phyloP scores from a whole-genome alignment of 1,140 invertebrate genomes.

The Battus philenor region DNA sequence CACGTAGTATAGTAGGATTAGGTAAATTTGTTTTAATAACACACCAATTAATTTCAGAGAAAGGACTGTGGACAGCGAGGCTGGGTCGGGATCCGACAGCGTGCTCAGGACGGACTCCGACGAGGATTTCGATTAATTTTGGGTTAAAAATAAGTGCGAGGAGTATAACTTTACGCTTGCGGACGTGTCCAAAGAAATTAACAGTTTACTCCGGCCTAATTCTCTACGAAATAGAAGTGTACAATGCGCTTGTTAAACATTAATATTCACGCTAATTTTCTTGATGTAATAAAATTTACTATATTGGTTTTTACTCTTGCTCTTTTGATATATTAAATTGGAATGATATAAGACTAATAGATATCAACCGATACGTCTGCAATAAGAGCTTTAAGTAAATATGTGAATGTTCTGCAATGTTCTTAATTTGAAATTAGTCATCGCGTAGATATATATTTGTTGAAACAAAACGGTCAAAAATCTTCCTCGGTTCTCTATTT shows the following conservation, averaged over 20 bases:
- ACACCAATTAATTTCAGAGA: too few species aligned
- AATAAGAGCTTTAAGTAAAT: slow-evolving; percentile 2
- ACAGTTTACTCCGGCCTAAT: slow-evolving; percentile 2
- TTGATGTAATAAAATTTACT: too few species aligned
- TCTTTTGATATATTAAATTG: not conserved
- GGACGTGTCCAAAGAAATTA: slow-evolving; percentile 4
- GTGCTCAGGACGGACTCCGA: slow-evolving; percentile 65
- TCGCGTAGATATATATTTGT: slow-evolving; percentile 4
- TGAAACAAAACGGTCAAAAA: not conserved
- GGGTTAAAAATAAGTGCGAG: slow-evolving; percentile 5
- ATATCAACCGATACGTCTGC: slow-evolving; percentile 7
- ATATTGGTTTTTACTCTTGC: too few species aligned
- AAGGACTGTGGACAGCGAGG: slow-evolving; percentile 55
- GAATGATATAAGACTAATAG: too few species aligned
- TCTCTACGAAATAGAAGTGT: not conserved
- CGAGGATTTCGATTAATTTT: slow-evolving; percentile 62
- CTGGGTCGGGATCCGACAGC: slow-evolving; percentile 59
- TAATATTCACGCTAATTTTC: too few species aligned
- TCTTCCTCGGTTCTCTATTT: too few species aligned
- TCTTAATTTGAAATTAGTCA: slow-evolving; percentile 8
- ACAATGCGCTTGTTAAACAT: too few species aligned
- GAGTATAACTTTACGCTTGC: slow-evolving; percentile 3
- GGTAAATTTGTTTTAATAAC: too few species aligned
- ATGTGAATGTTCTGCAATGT: not conserved
- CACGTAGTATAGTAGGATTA: too few species aligned